These are phyloP conservation scores for Bufo gargarizans DNA, from an alignment of 2,113 vertebrate genomes.

Conservation along the genomic window DNA sequence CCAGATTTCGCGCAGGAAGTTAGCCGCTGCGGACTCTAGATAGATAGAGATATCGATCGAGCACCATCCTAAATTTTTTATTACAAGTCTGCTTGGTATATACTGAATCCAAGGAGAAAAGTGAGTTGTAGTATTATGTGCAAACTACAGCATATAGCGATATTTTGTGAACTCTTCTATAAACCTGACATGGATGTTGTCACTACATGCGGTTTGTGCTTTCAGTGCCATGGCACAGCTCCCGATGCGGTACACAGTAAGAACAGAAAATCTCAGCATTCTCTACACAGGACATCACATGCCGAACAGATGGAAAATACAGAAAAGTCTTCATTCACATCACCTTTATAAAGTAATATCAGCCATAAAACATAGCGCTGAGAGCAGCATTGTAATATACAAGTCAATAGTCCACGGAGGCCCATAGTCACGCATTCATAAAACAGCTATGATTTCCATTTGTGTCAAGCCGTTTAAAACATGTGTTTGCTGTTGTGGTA, in stretches of 20 bases:
- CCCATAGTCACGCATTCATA: not conserved
- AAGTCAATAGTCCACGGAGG: not conserved
- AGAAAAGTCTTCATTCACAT: not conserved
- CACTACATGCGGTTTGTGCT: not conserved
- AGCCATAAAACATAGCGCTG: not conserved
- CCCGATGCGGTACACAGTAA: not conserved
- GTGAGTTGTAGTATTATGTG: too few relatives aligned
- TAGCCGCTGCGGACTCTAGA: too few relatives aligned
- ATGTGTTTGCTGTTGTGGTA: constrained; percentile 33
- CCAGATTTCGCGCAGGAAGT: too few relatives aligned
- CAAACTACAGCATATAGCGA: too few relatives aligned
- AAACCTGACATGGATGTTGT: too few relatives aligned
- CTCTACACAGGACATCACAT: not conserved
- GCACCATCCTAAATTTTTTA: too few relatives aligned
- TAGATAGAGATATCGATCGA: too few relatives aligned
- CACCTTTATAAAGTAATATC: not conserved
- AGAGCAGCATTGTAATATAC: not conserved
- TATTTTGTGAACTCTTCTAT: too few relatives aligned
- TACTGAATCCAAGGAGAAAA: too few relatives aligned
- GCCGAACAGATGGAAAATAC: not conserved
- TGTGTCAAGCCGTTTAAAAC: not conserved
- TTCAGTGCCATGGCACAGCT: not conserved
- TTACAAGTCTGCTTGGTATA: too few relatives aligned
- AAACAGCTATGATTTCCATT: not conserved
- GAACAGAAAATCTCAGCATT: not conserved